Base-by-base conservation (phyloP, 2,888 invertebrate species). In the Lathronympha strigana region DNA sequence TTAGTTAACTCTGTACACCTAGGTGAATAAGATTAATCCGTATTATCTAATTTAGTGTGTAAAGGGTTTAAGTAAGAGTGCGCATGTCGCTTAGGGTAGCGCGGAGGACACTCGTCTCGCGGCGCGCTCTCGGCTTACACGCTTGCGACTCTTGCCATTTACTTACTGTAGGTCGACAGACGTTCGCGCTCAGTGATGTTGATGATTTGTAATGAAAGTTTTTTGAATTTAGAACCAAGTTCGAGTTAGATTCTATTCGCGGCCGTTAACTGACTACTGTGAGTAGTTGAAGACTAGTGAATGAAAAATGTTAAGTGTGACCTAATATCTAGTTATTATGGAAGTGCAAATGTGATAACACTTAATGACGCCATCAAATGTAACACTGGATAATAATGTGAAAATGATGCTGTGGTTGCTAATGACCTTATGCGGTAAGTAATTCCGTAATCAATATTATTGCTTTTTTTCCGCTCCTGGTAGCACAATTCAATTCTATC, bases 1-100 rank as follows among this genome's bases (percentile, higher is more conserved):
- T n/a, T n/a, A n/a, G n/a, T n/a, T n/a, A n/a, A n/a, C n/a, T n/a
- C n/a, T n/a, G n/a, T n/a, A n/a, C n/a, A n/a, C n/a, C n/a, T n/a
- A n/a, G n/a, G n/a, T n/a, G n/a, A n/a, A n/a, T n/a, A n/a, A n/a
- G n/a, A n/a, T n/a, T n/a, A n/a, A n/a, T n/a, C n/a, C n/a, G n/a
- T n/a, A n/a, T n/a, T n/a, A n/a, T n/a, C n/a, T n/a, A n/a, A n/a
- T 89, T 88, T 83, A 81, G 84, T 82, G 80, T 28, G n/a, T n/a
- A n/a, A n/a, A n/a, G n/a, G 15, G 78, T n/a, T n/a, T 78, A 79
- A 81, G 79, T 76, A 76, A 77, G 76, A 88, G 75, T 90, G 90
- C 90, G 90, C 90, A 90, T 90, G 90, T 82, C 88, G 72, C 79
- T n/a, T 78, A 78, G 80, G 85, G 87, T 84, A 87, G 87, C 87